Conservation (phyloP, 2,113 vertebrate genomes). For the human (Homo sapiens) region GRCh38 chr17:32288001-32288500, state of each 20-base stretch:
- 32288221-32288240: conserved; percentile 21
- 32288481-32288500: background rate
- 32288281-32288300: background rate
- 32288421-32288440: background rate
- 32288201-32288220: background rate
- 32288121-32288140: background rate
- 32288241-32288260: background rate
- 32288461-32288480: background rate
- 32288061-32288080: background rate
- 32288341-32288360: background rate
- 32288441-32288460: background rate
- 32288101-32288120: background rate
- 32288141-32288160: background rate
- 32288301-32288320: background rate
- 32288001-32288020: background rate
- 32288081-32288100: background rate
- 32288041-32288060: fast-evolving
- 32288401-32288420: background rate
- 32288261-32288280: background rate
- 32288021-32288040: background rate
- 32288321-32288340: background rate
- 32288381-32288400: background rate
- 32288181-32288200: background rate
- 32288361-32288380: background rate
- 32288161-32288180: background rate